Base-by-base conservation (phyloP, 2,113 vertebrate species). In the Pseudopodoces humilis region DNA sequence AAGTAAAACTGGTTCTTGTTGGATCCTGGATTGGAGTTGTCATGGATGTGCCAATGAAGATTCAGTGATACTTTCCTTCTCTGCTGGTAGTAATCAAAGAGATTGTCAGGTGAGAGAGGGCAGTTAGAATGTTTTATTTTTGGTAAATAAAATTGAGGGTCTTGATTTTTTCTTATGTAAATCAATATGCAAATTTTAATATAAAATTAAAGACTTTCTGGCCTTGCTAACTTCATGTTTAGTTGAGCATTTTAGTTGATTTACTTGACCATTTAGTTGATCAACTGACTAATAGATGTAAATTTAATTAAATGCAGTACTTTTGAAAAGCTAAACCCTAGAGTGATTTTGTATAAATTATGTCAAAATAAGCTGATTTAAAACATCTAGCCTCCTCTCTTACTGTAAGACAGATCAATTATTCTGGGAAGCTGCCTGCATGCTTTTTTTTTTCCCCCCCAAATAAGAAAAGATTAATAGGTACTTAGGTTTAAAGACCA, bases 281-380 rank as follows among this genome's bases (percentile, higher is more conserved):
- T 93, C 76, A 70, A 82, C 76, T 82, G 93, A 93, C 77, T 85
- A 88, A 83, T 35, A 85, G 62, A 77, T 89, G 63, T 53, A 79
- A 88, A 80, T 95, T 88, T 96, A 95, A 96, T 96, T 93, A 94
- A 91, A 83, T 71, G 79, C 68, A 35, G 20, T 83, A 47, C 56
- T 74, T 92, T 67, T 80, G 43, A 74, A 83, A 94, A 81, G 39
- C 44, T 80, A 59, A 94, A 77, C 50, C 74, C 27, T 41, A 52
- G 69, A 78, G 50, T 75, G 47, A 43, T 90, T 88, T 83, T 83
- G 52, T 83, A 72, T 83, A 94, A 89, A 86, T 84, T 56, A 96
- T 88, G 87, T 95, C 85, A 83, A 83, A 95, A 83, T 47, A 74
- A 71, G 69, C 52, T 91, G 95, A 97, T 95, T 96, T 95, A 96